phyloP scores from a whole-genome alignment of 2,888 invertebrate genomes.

The Phaonia tiefii region DNA sequence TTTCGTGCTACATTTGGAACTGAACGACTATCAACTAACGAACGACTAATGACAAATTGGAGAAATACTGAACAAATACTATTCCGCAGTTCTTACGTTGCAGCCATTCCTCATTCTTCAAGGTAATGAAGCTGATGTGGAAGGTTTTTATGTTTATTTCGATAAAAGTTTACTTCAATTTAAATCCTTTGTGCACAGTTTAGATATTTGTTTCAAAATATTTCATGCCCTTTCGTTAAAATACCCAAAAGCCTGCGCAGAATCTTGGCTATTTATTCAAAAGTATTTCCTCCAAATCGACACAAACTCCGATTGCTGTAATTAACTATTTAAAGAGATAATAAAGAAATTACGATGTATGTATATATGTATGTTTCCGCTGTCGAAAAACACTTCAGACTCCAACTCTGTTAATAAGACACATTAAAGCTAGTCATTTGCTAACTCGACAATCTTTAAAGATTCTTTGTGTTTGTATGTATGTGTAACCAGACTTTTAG shows the following conservation, averaged over 20 bases:
- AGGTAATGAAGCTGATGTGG: not conserved
- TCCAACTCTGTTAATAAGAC: not conserved
- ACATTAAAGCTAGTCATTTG: not conserved
- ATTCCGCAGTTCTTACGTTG: conserved; percentile 55
- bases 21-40: not conserved
- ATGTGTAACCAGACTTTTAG: conserved; percentile 34
- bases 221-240: no score
- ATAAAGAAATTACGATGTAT: no score
- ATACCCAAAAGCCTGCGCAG: no score
- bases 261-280: no score
- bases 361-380: no score
- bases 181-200: conserved; percentile 29
- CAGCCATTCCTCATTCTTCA: conserved; percentile 64
- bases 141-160: not conserved
- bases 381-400: no score
- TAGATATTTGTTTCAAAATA: no score
- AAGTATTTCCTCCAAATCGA: no score
- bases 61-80: conserved; percentile 47
- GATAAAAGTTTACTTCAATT: conserved; percentile 27
- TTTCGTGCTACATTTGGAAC: not conserved
- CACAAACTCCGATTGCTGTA: no score
- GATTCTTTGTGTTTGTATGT: conserved; percentile 25
- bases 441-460: conserved; percentile 5
- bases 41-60: not conserved
- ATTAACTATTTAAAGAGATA: no score